Conservation (phyloP, 2,797 vertebrate genomes). For the Ibycter americanus region DNA sequence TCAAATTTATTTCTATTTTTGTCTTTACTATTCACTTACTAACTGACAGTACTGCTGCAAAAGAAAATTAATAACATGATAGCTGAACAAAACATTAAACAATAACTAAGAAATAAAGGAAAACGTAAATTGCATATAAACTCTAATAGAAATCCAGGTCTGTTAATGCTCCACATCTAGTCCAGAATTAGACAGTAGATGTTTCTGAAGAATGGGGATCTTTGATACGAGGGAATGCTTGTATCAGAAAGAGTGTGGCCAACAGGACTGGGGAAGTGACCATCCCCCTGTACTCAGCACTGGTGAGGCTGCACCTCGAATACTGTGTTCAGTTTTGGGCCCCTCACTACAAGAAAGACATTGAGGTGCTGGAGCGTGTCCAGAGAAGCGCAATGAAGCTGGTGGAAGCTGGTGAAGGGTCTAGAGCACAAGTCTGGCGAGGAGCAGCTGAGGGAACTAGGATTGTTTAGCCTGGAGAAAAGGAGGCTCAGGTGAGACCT, state of each 20-base stretch:
- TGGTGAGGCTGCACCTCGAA: no score
- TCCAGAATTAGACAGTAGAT: not conserved
- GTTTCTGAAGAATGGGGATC: not conserved
- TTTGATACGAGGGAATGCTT: not conserved
- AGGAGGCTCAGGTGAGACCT: not conserved
- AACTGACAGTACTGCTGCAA: not conserved
- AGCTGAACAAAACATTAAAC: not conserved
- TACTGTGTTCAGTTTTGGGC: no score
- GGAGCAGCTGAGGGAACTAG: no score
- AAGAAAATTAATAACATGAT: not conserved
- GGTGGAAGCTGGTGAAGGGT: no score
- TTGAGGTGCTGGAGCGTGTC: no score
- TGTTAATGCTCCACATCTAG: not conserved
- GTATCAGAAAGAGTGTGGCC: no score
- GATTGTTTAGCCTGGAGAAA: no score
- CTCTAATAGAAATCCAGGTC: not conserved
- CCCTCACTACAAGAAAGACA: no score
- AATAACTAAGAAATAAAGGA: not conserved
- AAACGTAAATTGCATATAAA: not conserved
- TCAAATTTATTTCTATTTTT: not conserved
- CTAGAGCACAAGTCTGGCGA: no score
- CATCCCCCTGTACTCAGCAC: no score
- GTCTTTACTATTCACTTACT: not conserved
- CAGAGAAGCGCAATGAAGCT: no score
- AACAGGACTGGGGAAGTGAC: not conserved